Conservation (phyloP, 2,113 vertebrate genomes). For the Pseudolaguvia tuberculata region DNA sequence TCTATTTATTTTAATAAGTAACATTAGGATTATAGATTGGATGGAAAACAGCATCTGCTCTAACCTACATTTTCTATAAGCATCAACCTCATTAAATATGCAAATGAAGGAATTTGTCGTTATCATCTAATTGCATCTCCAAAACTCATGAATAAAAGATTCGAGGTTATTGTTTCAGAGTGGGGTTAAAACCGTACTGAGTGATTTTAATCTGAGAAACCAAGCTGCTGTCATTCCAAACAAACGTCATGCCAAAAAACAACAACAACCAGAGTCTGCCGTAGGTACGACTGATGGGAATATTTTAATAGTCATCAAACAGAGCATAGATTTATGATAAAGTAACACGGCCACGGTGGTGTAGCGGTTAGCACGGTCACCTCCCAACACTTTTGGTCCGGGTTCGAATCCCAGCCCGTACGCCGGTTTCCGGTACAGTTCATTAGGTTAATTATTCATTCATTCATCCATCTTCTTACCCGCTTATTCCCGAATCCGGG, state of each 20-base stretch:
- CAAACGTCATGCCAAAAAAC: conserved; percentile 40
- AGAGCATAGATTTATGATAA: conserved; percentile 24
- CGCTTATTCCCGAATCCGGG: too few species aligned
- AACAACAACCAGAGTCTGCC: conserved; percentile 10
- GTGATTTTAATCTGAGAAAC: conserved; percentile 39
- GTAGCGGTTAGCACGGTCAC: too few species aligned
- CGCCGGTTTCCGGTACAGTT: too few species aligned
- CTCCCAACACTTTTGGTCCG: too few species aligned
- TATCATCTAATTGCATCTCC: conserved; percentile 58
- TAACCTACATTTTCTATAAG: not conserved
- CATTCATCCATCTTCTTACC: too few species aligned
- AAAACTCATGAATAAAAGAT: conserved; percentile 46
- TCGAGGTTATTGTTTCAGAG: conserved; percentile 48
- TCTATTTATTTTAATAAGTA: not conserved
- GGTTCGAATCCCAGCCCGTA: too few species aligned
- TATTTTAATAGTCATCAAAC: conserved; percentile 25
- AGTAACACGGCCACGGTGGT: too few species aligned
- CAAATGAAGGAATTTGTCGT: conserved; percentile 51
- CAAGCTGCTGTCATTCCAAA: conserved; percentile 41
- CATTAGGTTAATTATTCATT: too few species aligned
- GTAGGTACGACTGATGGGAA: conserved; percentile 24
- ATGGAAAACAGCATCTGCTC: conserved; percentile 3
- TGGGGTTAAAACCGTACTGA: conserved; percentile 44
- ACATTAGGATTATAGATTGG: not conserved
- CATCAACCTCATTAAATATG: not conserved